These are phyloP conservation scores for Sycophila texana DNA, from an alignment of 2,888 invertebrate genomes.

Conservation along the genomic window DNA sequence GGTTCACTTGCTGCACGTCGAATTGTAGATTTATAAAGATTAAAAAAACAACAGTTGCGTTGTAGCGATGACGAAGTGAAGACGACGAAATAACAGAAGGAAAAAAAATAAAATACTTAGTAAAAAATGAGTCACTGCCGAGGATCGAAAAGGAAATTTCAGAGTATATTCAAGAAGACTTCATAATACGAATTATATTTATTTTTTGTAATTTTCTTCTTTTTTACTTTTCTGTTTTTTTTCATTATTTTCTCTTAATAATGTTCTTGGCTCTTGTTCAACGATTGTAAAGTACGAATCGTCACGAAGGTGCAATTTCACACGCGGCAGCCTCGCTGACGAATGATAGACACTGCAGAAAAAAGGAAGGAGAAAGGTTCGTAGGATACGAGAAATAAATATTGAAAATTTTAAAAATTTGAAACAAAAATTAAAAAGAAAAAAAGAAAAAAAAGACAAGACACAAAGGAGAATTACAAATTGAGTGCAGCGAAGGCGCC, in stretches of 20 bases:
- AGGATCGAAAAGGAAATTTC: constrained; percentile 4
- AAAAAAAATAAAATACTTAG: constrained; percentile 21
- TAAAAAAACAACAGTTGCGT: constrained; percentile 17
- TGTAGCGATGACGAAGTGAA: not conserved
- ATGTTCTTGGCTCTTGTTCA: not conserved
- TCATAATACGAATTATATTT: not conserved
- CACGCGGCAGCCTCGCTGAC: constrained; percentile 4
- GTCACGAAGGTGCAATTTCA: constrained; percentile 20
- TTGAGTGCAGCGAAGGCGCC: constrained; percentile 9
- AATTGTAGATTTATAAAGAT: not conserved
- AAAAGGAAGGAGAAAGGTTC: constrained; percentile 2
- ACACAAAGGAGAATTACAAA: not conserved
- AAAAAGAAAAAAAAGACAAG: not conserved
- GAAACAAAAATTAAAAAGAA: no score
- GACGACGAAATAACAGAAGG: not conserved
- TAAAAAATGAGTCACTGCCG: constrained; percentile 42
- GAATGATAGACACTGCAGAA: not conserved
- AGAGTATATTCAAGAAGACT: constrained; percentile 1
- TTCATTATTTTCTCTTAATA: not conserved
- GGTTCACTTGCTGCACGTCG: not conserved
- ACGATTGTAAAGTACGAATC: constrained; percentile 10
- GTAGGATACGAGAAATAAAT: not conserved
- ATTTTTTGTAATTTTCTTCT: not conserved
- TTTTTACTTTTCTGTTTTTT: constrained; percentile 1
- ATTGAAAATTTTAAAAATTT: not conserved